Percentiles rank a stretch among this genome's conserved stretches.
phyloP scores from a whole-genome alignment of 2,113 vertebrate genomes.

The Pedionomus torquatus region DNA sequence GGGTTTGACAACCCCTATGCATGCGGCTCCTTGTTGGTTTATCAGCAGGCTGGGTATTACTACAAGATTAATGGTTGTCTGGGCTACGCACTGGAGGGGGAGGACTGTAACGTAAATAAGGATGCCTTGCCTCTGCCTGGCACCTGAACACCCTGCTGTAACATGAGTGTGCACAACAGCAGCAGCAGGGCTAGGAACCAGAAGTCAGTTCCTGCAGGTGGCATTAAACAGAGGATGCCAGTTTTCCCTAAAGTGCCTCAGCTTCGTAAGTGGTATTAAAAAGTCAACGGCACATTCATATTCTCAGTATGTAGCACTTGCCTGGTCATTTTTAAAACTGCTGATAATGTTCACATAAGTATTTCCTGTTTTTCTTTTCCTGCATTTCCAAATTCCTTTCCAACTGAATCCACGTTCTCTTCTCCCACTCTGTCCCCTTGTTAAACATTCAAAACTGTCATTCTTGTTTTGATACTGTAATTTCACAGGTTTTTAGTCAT shows the following conservation, averaged over 20 bases:
- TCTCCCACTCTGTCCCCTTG: constrained; percentile 16
- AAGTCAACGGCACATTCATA: not conserved
- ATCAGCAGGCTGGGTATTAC: not conserved
- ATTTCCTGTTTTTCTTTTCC: not conserved
- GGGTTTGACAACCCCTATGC: not conserved
- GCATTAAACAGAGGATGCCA: not conserved
- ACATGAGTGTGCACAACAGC: not conserved
- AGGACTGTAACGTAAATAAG: not conserved
- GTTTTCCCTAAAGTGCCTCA: not conserved
- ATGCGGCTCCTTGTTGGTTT: not conserved
- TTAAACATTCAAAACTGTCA: constrained; percentile 51
- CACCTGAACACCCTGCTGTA: not conserved
- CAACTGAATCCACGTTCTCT: constrained; percentile 17
- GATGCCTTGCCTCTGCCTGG: not conserved
- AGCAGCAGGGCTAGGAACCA: not conserved
- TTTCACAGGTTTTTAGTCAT: constrained; percentile 31
- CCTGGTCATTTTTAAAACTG: not conserved
- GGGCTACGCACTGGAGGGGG: not conserved
- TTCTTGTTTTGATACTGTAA: constrained; percentile 38
- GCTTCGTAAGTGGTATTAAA: not conserved
- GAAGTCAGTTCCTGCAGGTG: not conserved
- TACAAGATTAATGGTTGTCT: not conserved
- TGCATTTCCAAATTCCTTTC: constrained; percentile 56
- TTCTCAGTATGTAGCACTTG: not conserved
- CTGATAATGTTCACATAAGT: not conserved